These are phyloP conservation scores for Gymnopithys bicolor DNA, from an alignment of 2,797 vertebrate genomes.

Conservation along the genomic window DNA sequence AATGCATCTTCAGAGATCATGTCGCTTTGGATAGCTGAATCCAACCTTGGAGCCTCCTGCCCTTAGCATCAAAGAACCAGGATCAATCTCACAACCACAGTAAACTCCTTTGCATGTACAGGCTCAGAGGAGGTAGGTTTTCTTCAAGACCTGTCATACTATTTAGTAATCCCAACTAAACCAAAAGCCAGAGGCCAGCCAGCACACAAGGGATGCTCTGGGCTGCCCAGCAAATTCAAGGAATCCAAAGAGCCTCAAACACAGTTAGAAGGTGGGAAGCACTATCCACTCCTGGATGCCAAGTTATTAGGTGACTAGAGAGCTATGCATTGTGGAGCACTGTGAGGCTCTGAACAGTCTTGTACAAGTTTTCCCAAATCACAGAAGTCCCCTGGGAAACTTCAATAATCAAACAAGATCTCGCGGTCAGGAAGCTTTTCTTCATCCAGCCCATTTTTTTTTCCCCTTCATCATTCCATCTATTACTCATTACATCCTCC, in stretches of 20 bases:
- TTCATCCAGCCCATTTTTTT: conserved; percentile 59
- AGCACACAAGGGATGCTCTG: conserved; percentile 8
- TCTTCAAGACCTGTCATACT: conserved; percentile 25
- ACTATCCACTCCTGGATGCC: neutral
- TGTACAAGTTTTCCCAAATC: conserved; percentile 70
- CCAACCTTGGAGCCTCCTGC: neutral
- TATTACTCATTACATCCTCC: conserved; percentile 69
- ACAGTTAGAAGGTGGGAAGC: neutral
- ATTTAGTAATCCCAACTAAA: neutral
- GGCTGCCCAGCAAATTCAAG: conserved; percentile 54
- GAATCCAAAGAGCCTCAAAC: conserved; percentile 36
- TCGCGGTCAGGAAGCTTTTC: conserved; percentile 67
- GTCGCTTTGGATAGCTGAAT: neutral
- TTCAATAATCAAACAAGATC: conserved; percentile 66
- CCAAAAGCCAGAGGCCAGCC: conserved; percentile 1
- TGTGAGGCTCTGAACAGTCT: conserved; percentile 25
- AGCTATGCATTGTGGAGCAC: conserved; percentile 31
- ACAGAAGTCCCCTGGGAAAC: conserved; percentile 50
- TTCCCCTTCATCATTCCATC: conserved; percentile 67
- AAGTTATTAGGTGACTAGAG: conserved; percentile 19
- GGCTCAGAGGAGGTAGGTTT: conserved; percentile 48
- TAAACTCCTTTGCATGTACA: neutral
- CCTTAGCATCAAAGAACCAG: neutral
- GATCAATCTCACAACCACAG: neutral
- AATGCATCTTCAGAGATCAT: neutral